Base-by-base conservation (phyloP, 2,113 vertebrate species). In the Sphaerodactylus townsendi region DNA sequence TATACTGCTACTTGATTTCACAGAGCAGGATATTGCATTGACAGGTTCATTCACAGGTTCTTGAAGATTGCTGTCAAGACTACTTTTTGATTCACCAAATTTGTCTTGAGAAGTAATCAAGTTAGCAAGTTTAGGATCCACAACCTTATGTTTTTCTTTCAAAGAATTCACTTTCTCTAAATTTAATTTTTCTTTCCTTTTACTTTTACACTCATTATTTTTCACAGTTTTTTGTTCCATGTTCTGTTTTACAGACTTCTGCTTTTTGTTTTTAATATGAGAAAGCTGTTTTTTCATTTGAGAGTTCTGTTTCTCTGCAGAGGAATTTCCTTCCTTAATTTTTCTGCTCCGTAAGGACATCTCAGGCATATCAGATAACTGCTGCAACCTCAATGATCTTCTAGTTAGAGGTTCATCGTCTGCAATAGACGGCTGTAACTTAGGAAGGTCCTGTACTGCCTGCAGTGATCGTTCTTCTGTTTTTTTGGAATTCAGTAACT, bases 381-480 rank as follows among this genome's bases (percentile, higher is more conserved):
- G 95, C 17, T 94, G 95, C 15, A 97, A 90, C 65, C 96, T 95
- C 87, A 95, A 93, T 50, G 96, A 96, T 90, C 95, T 95, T 83
- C 96, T 92, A 8, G 10, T 94, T 86, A 93, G 79, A 4, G 90
- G 91, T 19, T 96, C 95, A 2, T 87, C 69, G 69, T 83, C 59
- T 0, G 0, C 82, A 88, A 66, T 46, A 71, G 66, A 0, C 6
- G 79, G 90, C 81, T 89, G 92, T 89, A 92, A 91, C 75, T 90
- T 93, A 3, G 88, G 14, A 81, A 78, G 79, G 85, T 92, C 93
- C 80, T 92, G 89, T 13, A 82, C n/a, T 44, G 86, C 95, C 72
- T 95, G 95, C 86, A 92, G 93, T 91, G 90, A 92, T n/a, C 78
- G 46, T 39, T 92, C 93, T 74, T 91, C 95, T 72, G 56, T 86